Evolutionary conservation across 2,797 vertebrate species (phyloP).

Genomic region (Eupleurogrammus muticus): DNA sequence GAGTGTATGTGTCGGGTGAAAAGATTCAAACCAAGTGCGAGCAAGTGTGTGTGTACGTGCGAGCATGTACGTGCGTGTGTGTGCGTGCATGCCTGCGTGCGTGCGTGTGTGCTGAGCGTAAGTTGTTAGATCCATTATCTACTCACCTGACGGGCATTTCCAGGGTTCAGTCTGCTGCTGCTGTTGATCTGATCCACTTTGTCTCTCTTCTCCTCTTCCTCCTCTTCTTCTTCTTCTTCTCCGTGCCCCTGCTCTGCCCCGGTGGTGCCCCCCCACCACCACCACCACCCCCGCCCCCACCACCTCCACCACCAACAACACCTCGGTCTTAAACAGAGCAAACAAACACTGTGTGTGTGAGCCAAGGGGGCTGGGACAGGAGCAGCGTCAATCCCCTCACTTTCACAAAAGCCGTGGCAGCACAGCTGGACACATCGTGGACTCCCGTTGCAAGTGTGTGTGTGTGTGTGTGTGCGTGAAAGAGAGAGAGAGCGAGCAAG

Average conservation of each 20-base stretch:
- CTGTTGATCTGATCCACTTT: constrained; percentile 75
- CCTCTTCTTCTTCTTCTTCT: constrained; percentile 44
- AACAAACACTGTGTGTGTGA: constrained; percentile 75
- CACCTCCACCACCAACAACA: constrained; percentile 51
- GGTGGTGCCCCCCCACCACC: constrained; percentile 62
- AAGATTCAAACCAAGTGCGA: constrained; percentile 1
- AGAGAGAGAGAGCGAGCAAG: constrained; percentile 10
- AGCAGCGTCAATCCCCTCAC: constrained; percentile 71
- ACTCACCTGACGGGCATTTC: constrained; percentile 89
- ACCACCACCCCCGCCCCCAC: constrained; percentile 30
- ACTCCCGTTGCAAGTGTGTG: constrained; percentile 61
- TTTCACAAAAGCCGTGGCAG: constrained; percentile 76
- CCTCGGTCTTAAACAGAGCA: constrained; percentile 74
- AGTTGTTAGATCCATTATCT: constrained; percentile 68
- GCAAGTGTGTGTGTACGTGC: constrained; percentile 30
- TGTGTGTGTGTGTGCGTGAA: constrained; percentile 34
- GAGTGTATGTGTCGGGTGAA: constrained; percentile 3
- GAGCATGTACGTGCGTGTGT: constrained; percentile 8
- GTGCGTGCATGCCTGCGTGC: constrained; percentile 7
- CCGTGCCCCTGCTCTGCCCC: constrained; percentile 71
- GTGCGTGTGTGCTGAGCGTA: constrained; percentile 34
- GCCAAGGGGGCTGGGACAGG: constrained; percentile 67
- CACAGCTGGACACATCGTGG: constrained; percentile 70
- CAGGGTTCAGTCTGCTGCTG: constrained; percentile 70
- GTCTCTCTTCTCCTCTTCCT: constrained; percentile 61